phyloP scores from a whole-genome alignment of 2,888 invertebrate genomes.

The Cheilosia urbana region DNA sequence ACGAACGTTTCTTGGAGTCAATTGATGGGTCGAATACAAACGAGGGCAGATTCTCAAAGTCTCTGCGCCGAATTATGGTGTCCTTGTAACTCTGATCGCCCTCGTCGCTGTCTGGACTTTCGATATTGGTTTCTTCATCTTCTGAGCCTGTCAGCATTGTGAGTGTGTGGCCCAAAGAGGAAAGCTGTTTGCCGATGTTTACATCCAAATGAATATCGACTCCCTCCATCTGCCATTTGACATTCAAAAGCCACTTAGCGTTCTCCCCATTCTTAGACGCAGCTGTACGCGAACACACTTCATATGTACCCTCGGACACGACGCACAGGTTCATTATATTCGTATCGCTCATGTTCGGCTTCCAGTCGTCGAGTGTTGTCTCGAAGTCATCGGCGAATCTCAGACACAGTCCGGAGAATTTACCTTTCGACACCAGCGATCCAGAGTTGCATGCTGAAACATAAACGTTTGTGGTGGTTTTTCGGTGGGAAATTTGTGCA shows the following conservation, averaged over 20 bases:
- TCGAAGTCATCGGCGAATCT: constrained; percentile 99
- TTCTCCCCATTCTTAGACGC: constrained; percentile 94
- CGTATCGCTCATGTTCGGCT: constrained; percentile 92
- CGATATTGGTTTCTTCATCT: constrained; percentile 89
- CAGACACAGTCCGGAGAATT: constrained; percentile 95
- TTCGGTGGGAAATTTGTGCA: background rate
- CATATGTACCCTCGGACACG: constrained; percentile 99
- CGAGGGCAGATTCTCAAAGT: constrained; percentile 91
- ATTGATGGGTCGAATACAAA: constrained; percentile 92
- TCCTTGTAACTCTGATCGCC: constrained; percentile 87
- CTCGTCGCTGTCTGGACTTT: constrained; percentile 90
- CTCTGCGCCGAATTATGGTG: constrained; percentile 86
- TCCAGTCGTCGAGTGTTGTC: constrained; percentile 98
- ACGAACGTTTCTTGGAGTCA: constrained; percentile 93
- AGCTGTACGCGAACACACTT: constrained; percentile 92
- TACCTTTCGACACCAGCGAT: constrained; percentile 96
- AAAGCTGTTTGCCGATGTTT: constrained; percentile 97
- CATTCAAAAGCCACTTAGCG: constrained; percentile 99
- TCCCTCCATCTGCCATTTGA: constrained; percentile 99
- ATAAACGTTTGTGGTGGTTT: background rate
- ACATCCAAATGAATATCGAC: constrained; percentile 98
- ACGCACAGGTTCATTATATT: constrained; percentile 95
- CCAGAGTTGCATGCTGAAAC: constrained; percentile 94
- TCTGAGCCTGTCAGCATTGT: constrained; percentile 97
- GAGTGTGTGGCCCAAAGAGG: constrained; percentile 96